Percentiles rank a stretch among this genome's conserved stretches.
phyloP scores from a whole-genome alignment of 2,888 invertebrate species.

The Augochlorella aurata region DNA sequence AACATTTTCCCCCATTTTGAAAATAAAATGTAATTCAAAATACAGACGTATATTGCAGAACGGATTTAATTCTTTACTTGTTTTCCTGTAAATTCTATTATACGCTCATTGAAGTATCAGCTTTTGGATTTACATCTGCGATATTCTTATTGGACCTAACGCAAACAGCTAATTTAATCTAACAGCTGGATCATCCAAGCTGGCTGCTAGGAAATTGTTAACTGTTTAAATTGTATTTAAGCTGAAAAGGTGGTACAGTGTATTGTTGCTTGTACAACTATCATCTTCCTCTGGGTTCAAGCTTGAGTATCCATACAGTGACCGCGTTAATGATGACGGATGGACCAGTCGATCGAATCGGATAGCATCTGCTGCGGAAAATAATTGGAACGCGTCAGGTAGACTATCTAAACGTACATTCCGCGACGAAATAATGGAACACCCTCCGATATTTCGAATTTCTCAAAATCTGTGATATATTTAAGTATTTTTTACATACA shows the following conservation, averaged over 20 bases:
- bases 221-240: too few relatives aligned
- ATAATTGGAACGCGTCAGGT: conserved; percentile 39
- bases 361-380: conserved; percentile 24
- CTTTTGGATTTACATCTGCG: not conserved
- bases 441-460: too few relatives aligned
- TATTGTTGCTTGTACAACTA: not conserved
- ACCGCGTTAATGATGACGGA: conserved; percentile 43
- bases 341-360: conserved; percentile 22
- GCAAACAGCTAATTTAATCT: not conserved
- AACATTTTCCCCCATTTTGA: too few relatives aligned
- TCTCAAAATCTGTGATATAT: too few relatives aligned
- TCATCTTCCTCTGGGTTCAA: not conserved
- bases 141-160: not conserved
- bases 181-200: too few relatives aligned
- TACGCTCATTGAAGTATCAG: too few relatives aligned
- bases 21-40: too few relatives aligned
- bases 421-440: too few relatives aligned
- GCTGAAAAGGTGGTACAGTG: not conserved
- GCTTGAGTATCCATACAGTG: not conserved
- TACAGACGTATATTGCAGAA: too few relatives aligned
- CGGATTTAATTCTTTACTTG: too few relatives aligned
- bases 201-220: not conserved
- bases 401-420: not conserved
- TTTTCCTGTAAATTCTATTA: too few relatives aligned
- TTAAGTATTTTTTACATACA: too few relatives aligned